Base-by-base conservation (phyloP, 1,140 invertebrate genomes). In the Bombus superbus region DNA sequence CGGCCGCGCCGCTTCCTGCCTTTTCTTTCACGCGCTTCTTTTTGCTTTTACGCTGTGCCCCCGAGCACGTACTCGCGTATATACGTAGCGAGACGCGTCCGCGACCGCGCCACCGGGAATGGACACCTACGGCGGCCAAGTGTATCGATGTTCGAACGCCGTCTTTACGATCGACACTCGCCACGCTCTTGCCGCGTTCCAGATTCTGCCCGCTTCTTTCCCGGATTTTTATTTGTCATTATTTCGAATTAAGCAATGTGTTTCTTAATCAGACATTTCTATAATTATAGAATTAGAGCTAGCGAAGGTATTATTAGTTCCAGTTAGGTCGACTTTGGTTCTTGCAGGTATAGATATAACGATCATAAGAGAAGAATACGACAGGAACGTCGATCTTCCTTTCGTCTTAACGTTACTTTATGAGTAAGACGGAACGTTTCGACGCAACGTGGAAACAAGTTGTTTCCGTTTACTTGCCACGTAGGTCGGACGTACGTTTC, bases 1-100 rank as follows among this genome's bases (percentile, higher is more conserved):
- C 69, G 74, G 44, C 66, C 75, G 75, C 75, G 75, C 71, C 79
- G 84, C 79, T 85, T 85, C 72, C 83, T 85, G 83, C 77, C 83
- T 69, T 85, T 72, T 85, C 76, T 84, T 84, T 84, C 75, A 71
- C 68, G 68, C 76, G 77, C 11, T 59, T 80, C 6, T 59, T 80
- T 72, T 80, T 83, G 32, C 32, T 62, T 68, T 77, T 80, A 32
- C 73, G 5, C 68, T 28, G 75, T 32, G 62, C 59, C 15, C 64
- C 6, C 69, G 11, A 25, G 42, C 44, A 42, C 42, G 44, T 35
- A 75, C 44, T 22, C 42, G n/a, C 25, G 64, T 66, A 35, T 40
- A 71, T 42, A 40, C 42, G 32, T 76, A 22, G 22, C 73, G 76
- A 80, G 72, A 53, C 80, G 69, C 57, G 69, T 38, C 32, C 73